Base-by-base conservation (phyloP, 2,888 invertebrate genomes). In the Dinocampus coccinellae region DNA sequence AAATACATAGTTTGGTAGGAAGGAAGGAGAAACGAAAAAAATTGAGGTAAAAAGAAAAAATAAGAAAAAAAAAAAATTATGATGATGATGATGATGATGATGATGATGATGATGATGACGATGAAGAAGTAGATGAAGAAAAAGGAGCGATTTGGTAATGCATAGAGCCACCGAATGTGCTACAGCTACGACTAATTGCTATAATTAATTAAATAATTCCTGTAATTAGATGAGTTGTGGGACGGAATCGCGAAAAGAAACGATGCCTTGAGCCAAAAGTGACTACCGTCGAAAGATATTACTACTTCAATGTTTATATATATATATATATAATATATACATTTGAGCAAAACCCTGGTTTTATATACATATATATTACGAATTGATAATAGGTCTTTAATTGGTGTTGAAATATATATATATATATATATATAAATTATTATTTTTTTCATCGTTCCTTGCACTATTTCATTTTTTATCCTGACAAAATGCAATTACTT, bases 151-250 rank as follows among this genome's bases (percentile, higher is more conserved):
- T 66, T 53, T 68, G 52, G 66, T 36, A 72, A 75, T 64, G 75
- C 74, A 47, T 47, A 16, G 3, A 71, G 60, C 69, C 76, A 78
- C 75, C 69, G 75, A 78, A 69, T 73, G 67, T 47, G 29, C 63
- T 74, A 72, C 75, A 75, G 78, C 78, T 72, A 74, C 75, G 68
- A 75, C 77, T 81, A 81, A 82, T 82, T 80, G 79, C 80, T 80
- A 79, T 81, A 79, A 83, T 83, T 83, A 83, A 83, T 83, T 79
- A 79, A 80, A 81, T 79, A 80, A 84, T 83, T 82, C 81, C 83
- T 80, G 80, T 81, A 83, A 84, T 84, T 82, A 81, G 77, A 74
- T 70, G 69, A 69, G 72, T 61, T 71, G 68, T 62, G 71, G 73
- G 74, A 73, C 34, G 69, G 70, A 74, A 72, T 75, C 68, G 73